A percentile compares a stretch with the other conserved stretches of the same genome.
These are phyloP conservation scores for Heptranchias perlo DNA, from an alignment of 2,113 vertebrate genomes.

Conservation along the genomic window DNA sequence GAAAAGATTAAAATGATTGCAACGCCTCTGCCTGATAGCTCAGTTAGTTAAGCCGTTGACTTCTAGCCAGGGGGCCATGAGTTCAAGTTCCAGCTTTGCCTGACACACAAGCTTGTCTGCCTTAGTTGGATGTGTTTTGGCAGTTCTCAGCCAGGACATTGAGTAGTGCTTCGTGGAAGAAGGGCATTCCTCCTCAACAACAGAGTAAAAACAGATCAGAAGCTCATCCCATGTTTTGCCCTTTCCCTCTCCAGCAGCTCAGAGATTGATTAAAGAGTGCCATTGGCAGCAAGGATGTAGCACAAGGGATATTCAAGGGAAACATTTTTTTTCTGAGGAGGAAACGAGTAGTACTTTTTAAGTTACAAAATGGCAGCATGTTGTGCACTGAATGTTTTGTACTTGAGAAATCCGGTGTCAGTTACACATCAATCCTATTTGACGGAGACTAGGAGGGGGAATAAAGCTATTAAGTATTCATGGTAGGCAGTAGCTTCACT, in stretches of 20 bases:
- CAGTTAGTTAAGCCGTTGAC: conserved; percentile 1
- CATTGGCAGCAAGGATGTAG: background rate
- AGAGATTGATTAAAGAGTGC: background rate
- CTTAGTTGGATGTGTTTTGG: background rate
- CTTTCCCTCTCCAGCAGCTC: background rate
- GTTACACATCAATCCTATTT: conserved; percentile 18
- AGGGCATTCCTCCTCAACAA: background rate
- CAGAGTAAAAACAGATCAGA: background rate
- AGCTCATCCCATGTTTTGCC: background rate
- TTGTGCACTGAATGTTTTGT: background rate
- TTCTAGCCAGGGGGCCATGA: background rate
- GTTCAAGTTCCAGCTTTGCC: conserved; percentile 33
- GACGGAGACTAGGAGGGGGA: background rate
- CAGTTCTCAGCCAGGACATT: background rate
- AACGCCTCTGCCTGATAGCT: background rate
- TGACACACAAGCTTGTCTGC: background rate
- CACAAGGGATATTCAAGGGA: background rate
- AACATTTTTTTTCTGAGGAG: background rate
- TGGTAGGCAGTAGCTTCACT: background rate
- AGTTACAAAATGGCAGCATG: conserved; percentile 19
- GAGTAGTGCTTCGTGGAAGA: background rate
- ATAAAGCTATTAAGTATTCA: background rate
- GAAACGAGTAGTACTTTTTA: background rate
- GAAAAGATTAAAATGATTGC: background rate
- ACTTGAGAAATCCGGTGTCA: conserved; percentile 13